Conservation (phyloP, 2,113 vertebrate species). For the Petroica traversi region DNA sequence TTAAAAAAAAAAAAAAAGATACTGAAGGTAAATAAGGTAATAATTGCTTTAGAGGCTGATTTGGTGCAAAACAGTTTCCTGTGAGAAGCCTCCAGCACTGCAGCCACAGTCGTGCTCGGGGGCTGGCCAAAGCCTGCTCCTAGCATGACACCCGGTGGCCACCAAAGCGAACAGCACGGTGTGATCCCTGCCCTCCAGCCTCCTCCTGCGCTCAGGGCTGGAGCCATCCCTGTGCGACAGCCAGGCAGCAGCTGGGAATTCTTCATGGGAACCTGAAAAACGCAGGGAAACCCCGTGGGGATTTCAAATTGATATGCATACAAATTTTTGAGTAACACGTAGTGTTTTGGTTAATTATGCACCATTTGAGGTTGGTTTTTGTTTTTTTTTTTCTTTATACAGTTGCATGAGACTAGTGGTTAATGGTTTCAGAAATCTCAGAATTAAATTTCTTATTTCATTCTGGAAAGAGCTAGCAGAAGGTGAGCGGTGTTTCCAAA, state of each 20-base stretch:
- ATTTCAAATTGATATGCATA: not conserved
- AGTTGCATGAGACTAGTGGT: not conserved
- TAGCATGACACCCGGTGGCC: constrained; percentile 76
- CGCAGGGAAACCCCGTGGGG: rapidly evolving
- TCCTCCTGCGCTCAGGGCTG: rapidly evolving
- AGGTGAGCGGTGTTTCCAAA: not conserved
- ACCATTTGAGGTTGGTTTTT: rapidly evolving
- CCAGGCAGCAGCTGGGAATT: not conserved
- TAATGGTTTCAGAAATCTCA: not conserved
- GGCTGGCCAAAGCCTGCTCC: constrained; percentile 24
- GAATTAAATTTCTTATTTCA: not conserved
- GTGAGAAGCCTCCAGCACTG: not conserved
- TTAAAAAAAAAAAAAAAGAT: too few species aligned
- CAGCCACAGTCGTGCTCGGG: constrained; percentile 5
- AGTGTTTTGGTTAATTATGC: not conserved
- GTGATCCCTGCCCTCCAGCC: not conserved
- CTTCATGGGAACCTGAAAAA: not conserved
- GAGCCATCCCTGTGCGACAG: rapidly evolving
- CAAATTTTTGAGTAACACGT: not conserved
- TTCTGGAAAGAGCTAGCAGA: not conserved
- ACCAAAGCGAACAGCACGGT: constrained; percentile 36
- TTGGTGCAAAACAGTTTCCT: not conserved
- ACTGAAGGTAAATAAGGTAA: not conserved
- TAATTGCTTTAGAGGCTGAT: not conserved
- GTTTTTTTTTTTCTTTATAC: not conserved